Percentiles rank a stretch among this genome's conserved stretches.
phyloP scores from a whole-genome alignment of 2,113 vertebrate species.

The Leptobrachium ailaonicum region DNA sequence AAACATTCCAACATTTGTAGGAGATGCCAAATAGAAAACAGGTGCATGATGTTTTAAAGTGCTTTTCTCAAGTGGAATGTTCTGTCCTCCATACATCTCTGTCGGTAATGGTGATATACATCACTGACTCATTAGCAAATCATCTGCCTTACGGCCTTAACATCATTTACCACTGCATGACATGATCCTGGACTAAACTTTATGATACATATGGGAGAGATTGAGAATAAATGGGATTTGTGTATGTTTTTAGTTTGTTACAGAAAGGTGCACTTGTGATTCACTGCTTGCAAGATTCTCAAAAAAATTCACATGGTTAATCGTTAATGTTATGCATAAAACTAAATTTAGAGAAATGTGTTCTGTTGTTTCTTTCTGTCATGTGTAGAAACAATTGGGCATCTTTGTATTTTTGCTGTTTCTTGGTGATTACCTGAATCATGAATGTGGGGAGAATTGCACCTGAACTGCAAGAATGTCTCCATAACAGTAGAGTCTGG shows the following conservation, averaged over 20 bases:
- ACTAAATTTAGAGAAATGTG: too few species aligned
- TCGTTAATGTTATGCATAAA: too few species aligned
- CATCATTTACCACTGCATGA: slow-evolving; percentile 45
- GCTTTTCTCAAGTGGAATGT: slow-evolving; percentile 36
- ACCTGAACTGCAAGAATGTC: too few species aligned
- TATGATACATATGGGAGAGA: slow-evolving; percentile 36
- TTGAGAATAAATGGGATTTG: slow-evolving; percentile 34
- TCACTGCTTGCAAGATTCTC: neutral
- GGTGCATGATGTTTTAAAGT: slow-evolving; percentile 37
- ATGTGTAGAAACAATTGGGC: too few species aligned
- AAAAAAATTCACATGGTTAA: too few species aligned
- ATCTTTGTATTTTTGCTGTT: too few species aligned
- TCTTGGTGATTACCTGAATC: too few species aligned
- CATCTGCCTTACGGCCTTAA: slow-evolving; percentile 46
- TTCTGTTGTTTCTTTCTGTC: too few species aligned
- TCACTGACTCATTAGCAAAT: slow-evolving; percentile 46
- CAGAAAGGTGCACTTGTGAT: slow-evolving; percentile 4
- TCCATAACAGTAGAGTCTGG: too few species aligned
- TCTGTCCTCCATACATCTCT: slow-evolving; percentile 32
- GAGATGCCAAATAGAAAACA: slow-evolving; percentile 44
- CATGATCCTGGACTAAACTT: slow-evolving; percentile 30
- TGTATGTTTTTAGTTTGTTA: slow-evolving; percentile 8
- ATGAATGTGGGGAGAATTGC: too few species aligned
- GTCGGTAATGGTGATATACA: slow-evolving; percentile 41
- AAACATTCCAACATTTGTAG: slow-evolving; percentile 25